A percentile compares a stretch with the other conserved stretches of the same genome.
These are phyloP conservation scores for Morphnarchus princeps DNA, from an alignment of 2,113 vertebrate genomes.

Conservation along the genomic window DNA sequence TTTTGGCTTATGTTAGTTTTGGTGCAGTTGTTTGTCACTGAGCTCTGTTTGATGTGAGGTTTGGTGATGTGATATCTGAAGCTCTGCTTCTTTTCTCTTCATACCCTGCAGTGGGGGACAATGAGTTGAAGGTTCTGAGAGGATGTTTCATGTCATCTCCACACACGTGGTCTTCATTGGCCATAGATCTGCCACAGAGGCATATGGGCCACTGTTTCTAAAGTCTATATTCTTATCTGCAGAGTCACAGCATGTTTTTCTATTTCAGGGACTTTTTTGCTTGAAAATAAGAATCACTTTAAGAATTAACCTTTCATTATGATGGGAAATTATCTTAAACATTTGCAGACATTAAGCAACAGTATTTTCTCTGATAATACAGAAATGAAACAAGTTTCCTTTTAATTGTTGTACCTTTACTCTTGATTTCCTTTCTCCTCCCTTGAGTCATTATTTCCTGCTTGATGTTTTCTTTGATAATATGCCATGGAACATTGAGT, in stretches of 20 bases:
- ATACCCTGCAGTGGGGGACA: not conserved
- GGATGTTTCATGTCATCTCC: not conserved
- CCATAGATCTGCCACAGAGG: not conserved
- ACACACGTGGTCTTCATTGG: not conserved
- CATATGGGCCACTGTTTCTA: not conserved
- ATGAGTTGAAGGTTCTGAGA: not conserved
- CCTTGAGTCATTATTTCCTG: slow-evolving; percentile 36
- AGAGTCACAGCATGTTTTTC: not conserved
- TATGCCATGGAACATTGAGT: not conserved
- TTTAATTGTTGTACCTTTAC: slow-evolving; percentile 21
- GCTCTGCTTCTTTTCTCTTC: not conserved
- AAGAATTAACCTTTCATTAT: slow-evolving; percentile 32
- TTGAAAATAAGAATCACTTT: not conserved
- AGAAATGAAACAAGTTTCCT: slow-evolving; percentile 10
- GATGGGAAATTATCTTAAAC: not conserved
- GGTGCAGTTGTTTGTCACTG: not conserved
- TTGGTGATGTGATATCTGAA: not conserved
- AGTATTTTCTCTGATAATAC: slow-evolving; percentile 25
- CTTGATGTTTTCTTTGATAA: slow-evolving; percentile 14
- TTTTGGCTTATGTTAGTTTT: not conserved
- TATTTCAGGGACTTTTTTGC: not conserved
- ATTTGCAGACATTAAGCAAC: not conserved
- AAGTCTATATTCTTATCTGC: not conserved
- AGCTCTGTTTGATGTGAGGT: not conserved
- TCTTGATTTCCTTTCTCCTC: not conserved